Conservation (phyloP, 92 coral and sea anemone genomes). For the Umimayanthus kanabou region DNA sequence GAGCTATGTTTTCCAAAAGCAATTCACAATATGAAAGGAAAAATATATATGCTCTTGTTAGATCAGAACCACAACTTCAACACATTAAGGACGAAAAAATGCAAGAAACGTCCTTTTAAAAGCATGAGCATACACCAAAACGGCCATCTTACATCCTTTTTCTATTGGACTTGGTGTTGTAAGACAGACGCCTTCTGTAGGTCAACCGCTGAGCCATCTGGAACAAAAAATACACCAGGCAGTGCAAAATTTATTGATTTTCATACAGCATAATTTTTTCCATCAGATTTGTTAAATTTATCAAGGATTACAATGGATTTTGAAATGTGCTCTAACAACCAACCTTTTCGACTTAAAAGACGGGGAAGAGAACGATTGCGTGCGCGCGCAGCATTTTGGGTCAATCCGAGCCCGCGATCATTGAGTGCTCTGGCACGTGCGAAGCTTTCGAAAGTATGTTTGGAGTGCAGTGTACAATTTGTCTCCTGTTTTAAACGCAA, state of each 20-base stretch:
- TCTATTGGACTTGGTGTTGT: conserved; percentile 94
- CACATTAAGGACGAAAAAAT: background rate
- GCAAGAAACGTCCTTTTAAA: background rate
- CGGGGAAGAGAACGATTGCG: conserved; percentile 73
- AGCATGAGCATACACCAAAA: background rate
- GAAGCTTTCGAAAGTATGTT: background rate
- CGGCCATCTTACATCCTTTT: conserved; percentile 84
- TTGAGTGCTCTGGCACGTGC: conserved; percentile 60
- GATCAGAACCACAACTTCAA: background rate
- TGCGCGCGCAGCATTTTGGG: conserved; percentile 85
- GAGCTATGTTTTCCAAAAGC: conserved; percentile 66
- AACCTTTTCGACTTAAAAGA: conserved; percentile 58
- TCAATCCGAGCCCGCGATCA: conserved; percentile 64
- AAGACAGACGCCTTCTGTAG: conserved; percentile 95
- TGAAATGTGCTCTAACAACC: background rate
- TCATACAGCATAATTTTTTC: background rate
- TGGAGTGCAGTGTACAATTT: no score
- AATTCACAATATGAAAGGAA: conserved; percentile 34
- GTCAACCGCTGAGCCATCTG: conserved; percentile 99
- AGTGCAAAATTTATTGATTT: conserved; percentile 25
- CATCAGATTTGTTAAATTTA: conserved; percentile 19
- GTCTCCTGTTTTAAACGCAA: background rate
- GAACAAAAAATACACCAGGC: conserved; percentile 35
- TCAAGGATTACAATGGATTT: conserved; percentile 70
- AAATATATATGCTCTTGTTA: conserved; percentile 14